Base-by-base conservation (phyloP, 2,113 vertebrate genomes). In the Podarcis muralis region DNA sequence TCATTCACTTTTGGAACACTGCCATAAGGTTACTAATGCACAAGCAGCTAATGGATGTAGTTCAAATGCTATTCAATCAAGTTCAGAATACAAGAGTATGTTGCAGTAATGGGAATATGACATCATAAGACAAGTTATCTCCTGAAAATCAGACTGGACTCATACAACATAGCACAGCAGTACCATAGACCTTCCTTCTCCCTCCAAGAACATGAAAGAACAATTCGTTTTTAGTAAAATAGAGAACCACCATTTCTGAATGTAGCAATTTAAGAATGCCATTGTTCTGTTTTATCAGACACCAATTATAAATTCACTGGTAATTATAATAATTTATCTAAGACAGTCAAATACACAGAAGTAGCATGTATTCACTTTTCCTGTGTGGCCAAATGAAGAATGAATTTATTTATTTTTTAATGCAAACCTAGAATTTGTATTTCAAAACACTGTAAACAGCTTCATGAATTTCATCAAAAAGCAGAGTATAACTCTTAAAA, bases 21-120 rank as follows among this genome's bases (percentile, higher is more conserved):
- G 96, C 95, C 96, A 97, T 92, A 95, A 94, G 93, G 95, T 95
- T 96, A 96, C 95, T 95, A 96, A 96, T 89, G 87, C 95, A 92
- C 89, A 96, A 95, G 93, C 86, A 96, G 90, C 92, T 94, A 96
- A 96, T 92, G 89, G 94, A 93, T 91, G 75, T 84, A 35, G 84
- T 93, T 96, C 92, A 96, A 96, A 93, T 76, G 92, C 93, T 92
- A 66, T 78, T 95, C 94, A 93, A 69, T 93, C 90, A 90, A 88
- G 84, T 32, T 86, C 59, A 0, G 5, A 87, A 87, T 85, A 74
- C 4, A 74, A 43, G 89, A 89, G 90, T 20, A 91, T 59, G 84
- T 84, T 88, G 90, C 93, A 96, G 86, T 93, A 95, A 95, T 72
- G 93, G 93, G 88, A 93, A 72, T 84, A 94, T 95, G 95, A 96